Evolutionary conservation across 2,113 vertebrate genomes (phyloP).

Genomic region (Sigmodon hispidus): DNA sequence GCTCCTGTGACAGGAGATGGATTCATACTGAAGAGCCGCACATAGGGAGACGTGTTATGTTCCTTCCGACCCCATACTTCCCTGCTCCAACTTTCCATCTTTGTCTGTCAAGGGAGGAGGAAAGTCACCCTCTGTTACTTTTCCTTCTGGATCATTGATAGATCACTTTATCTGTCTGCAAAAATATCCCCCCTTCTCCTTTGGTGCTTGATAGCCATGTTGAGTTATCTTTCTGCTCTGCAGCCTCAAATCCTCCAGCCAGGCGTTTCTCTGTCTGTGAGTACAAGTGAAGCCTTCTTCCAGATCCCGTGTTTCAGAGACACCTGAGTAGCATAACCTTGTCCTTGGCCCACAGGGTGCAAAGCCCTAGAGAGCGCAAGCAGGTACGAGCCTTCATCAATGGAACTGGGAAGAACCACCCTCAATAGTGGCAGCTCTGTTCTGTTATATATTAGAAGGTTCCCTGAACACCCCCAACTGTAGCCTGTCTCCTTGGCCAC

Average conservation of each 20-base stretch:
- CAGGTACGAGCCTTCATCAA: background rate
- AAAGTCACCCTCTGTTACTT: background rate
- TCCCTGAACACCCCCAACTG: background rate
- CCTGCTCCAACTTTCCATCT: background rate
- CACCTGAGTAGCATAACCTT: fast-evolving
- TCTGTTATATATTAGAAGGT: background rate
- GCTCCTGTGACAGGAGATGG: background rate
- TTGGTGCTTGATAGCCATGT: background rate
- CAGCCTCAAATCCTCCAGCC: background rate
- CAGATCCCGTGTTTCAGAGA: background rate
- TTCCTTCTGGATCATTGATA: background rate
- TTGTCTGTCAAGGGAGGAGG: background rate
- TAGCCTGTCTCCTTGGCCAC: background rate
- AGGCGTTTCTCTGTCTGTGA: fast-evolving
- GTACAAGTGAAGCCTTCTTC: background rate
- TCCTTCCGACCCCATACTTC: background rate
- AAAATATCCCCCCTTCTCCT: background rate
- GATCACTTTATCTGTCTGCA: conserved; percentile 46
- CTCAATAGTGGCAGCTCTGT: background rate
- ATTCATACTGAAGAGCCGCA: fast-evolving
- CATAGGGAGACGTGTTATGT: background rate
- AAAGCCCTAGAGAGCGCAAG: too few relatives aligned
- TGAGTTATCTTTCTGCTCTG: background rate
- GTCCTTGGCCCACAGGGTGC: background rate
- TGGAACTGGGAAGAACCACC: background rate